A percentile compares a stretch with the other conserved stretches of the same genome.
Evolutionary conservation across 2,113 vertebrate genomes (phyloP).

Genomic region (Athene cunicularia): DNA sequence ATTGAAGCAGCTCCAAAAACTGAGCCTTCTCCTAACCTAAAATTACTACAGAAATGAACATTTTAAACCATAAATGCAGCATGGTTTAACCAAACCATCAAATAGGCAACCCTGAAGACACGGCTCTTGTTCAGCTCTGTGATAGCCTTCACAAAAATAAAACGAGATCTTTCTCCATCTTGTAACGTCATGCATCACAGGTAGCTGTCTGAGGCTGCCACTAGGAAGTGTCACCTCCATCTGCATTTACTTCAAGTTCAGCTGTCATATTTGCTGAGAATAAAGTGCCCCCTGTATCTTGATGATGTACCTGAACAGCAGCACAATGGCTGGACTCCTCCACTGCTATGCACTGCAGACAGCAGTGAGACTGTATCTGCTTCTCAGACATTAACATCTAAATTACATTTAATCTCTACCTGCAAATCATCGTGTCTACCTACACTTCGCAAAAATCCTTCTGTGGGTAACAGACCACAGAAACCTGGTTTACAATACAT

Average conservation of each 20-base stretch:
- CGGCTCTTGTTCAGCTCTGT: background rate
- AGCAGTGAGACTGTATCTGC: background rate
- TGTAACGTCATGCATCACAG: background rate
- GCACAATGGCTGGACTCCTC: background rate
- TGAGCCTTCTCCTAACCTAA: background rate
- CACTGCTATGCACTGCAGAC: background rate
- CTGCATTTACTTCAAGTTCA: background rate
- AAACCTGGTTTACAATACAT: background rate
- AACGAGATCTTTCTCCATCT: background rate
- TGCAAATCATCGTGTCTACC: accelerated
- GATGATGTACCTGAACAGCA: background rate
- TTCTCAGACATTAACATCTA: background rate
- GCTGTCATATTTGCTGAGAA: background rate
- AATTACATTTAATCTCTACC: background rate
- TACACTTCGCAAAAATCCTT: background rate
- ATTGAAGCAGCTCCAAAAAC: background rate
- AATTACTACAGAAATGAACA: background rate
- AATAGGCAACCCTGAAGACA: background rate
- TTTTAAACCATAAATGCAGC: background rate
- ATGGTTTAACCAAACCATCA: background rate
- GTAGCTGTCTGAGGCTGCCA: background rate
- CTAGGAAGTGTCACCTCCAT: background rate
- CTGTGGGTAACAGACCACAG: background rate
- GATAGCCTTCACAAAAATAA: background rate
- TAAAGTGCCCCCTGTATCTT: background rate